A percentile compares a stretch with the other conserved stretches of the same genome.
phyloP scores from a whole-genome alignment of 2,113 vertebrate genomes.

The Tenebrosternarchus preto region DNA sequence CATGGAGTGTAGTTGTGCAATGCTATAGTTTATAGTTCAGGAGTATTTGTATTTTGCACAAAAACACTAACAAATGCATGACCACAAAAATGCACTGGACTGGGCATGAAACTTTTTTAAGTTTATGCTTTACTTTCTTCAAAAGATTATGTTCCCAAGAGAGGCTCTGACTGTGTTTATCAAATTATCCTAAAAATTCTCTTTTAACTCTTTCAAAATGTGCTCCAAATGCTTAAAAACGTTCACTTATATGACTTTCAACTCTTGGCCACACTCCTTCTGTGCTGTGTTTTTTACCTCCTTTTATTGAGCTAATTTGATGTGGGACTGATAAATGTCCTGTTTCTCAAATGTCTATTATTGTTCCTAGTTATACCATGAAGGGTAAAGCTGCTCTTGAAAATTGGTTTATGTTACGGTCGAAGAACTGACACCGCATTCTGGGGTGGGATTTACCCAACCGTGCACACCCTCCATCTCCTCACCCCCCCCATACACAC shows the following conservation, averaged over 20 bases:
- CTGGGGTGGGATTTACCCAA: conserved; percentile 58
- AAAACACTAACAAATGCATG: neutral
- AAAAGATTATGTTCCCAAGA: conserved; percentile 11
- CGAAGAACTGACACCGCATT: conserved; percentile 65
- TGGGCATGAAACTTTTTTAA: conserved; percentile 18
- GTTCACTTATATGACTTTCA: neutral
- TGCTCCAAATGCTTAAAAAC: conserved; percentile 16
- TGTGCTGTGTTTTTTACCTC: conserved; percentile 27
- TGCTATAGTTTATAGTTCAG: neutral
- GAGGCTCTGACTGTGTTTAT: conserved; percentile 9
- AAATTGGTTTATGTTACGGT: conserved; percentile 78
- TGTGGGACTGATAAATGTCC: conserved; percentile 57
- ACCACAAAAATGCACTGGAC: conserved; percentile 8
- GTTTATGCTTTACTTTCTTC: conserved; percentile 20
- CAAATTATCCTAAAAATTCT: conserved; percentile 11
- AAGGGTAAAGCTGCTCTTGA: conserved; percentile 65
- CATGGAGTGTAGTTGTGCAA: neutral
- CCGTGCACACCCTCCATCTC: conserved; percentile 43
- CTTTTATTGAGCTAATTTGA: conserved; percentile 51
- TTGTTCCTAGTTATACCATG: conserved; percentile 66
- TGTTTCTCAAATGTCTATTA: conserved; percentile 60
- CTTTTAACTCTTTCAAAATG: conserved; percentile 28
- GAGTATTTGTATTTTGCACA: neutral
- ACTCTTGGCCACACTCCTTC: neutral
- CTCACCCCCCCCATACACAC: conserved; percentile 49